Evolutionary conservation across 2,797 vertebrate genomes (phyloP).

Genomic region (Smutsia temminckii): DNA sequence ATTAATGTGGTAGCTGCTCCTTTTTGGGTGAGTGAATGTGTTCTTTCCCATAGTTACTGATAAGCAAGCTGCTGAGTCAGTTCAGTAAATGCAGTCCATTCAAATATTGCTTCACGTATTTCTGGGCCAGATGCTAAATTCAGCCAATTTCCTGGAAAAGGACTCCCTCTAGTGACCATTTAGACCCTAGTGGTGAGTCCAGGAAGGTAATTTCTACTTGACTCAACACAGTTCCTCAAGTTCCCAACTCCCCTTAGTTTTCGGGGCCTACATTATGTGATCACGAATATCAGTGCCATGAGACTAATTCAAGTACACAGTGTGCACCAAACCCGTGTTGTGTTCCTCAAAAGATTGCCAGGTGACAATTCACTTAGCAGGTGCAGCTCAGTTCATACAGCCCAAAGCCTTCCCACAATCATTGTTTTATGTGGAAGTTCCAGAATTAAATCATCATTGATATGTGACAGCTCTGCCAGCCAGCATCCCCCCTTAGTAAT

Average conservation of each 20-base stretch:
- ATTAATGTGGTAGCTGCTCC: not conserved
- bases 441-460: not conserved
- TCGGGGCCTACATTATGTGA: not conserved
- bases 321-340: not conserved
- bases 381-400: not conserved
- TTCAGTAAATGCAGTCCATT: not conserved
- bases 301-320: not conserved
- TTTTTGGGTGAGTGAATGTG: not conserved
- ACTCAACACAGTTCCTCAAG: not conserved
- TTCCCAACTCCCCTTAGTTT: not conserved
- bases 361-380: not conserved
- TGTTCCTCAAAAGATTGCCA: not conserved
- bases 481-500: not conserved
- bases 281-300: not conserved
- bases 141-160: conserved; percentile 38
- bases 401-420: not conserved
- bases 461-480: not conserved
- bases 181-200: not conserved
- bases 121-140: conserved; percentile 25
- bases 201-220: not conserved
- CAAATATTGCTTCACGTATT: conserved; percentile 17
- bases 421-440: not conserved
- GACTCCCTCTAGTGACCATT: conserved; percentile 43
- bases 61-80: conserved; percentile 32
- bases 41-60: not conserved